phyloP scores from a whole-genome alignment of 2,113 vertebrate species.

The Platichthys stellatus region DNA sequence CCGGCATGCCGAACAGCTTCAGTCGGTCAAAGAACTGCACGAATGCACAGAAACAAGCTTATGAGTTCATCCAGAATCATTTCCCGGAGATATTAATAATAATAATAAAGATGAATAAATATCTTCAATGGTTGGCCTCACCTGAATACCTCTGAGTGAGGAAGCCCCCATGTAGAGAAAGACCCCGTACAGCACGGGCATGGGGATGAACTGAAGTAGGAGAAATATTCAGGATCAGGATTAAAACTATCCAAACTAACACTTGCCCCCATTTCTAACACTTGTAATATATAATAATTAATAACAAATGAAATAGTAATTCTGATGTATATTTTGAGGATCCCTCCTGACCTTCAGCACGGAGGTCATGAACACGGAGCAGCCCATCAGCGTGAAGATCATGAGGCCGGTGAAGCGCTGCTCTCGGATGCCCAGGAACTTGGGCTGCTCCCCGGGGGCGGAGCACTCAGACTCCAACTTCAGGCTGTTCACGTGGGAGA shows the following conservation, averaged over 20 bases:
- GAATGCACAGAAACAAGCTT: background rate
- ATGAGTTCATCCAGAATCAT: background rate
- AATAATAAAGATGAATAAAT: background rate
- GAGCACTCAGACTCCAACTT: constrained; percentile 99
- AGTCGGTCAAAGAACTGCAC: constrained; percentile 95
- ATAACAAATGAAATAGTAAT: no score
- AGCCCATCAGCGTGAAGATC: constrained; percentile 99
- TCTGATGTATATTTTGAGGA: background rate
- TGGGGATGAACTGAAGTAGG: constrained; percentile 91
- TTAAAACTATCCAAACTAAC: background rate
- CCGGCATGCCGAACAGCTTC: constrained; percentile 95
- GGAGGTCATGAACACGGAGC: constrained; percentile 99
- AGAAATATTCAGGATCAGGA: background rate
- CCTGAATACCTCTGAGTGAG: constrained; percentile 98
- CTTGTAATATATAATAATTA: no score
- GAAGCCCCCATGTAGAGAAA: constrained; percentile 99
- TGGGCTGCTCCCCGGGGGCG: constrained; percentile 97
- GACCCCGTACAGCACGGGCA: constrained; percentile 98
- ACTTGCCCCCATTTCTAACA: no score
- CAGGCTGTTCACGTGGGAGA: constrained; percentile 97
- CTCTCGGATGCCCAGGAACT: constrained; percentile 97
- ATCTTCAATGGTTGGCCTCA: constrained; percentile 66
- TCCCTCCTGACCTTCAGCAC: constrained; percentile 88
- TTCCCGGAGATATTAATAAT: background rate
- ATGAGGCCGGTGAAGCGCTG: constrained; percentile 98